Percentiles rank a stretch among this genome's conserved stretches.
Evolutionary conservation across 2,113 vertebrate genomes (phyloP).

Genomic region (Bufo bufo): DNA sequence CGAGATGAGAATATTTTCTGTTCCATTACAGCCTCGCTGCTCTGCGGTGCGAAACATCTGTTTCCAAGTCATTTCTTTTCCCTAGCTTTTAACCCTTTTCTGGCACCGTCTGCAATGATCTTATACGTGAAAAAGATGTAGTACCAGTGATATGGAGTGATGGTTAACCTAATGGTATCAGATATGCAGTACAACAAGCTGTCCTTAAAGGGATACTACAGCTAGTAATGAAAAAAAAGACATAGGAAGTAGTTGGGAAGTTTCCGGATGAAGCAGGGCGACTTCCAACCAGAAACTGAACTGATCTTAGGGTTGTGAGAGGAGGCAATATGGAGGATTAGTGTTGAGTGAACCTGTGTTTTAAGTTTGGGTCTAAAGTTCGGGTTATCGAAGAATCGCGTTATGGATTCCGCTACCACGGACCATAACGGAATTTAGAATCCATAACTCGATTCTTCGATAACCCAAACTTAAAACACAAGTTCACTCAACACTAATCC

Average conservation of each 20-base stretch:
- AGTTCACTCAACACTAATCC: too few relatives aligned
- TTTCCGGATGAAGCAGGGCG: background rate
- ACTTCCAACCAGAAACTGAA: background rate
- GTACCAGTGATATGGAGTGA: too few relatives aligned
- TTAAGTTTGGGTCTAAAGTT: too few relatives aligned
- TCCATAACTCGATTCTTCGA: too few relatives aligned
- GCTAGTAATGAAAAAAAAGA: background rate
- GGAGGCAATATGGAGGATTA: too few relatives aligned
- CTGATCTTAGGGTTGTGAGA: too few relatives aligned
- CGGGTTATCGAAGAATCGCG: too few relatives aligned
- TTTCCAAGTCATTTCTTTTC: slow-evolving; percentile 20
- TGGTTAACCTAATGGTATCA: background rate
- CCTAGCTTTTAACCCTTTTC: background rate
- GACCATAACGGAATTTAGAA: too few relatives aligned
- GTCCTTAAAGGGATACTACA: background rate
- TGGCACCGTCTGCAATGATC: background rate
- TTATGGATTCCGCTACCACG: too few relatives aligned
- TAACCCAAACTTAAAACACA: too few relatives aligned
- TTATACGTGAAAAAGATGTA: background rate
- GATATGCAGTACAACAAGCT: background rate
- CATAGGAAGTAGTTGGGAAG: background rate
- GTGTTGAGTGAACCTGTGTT: too few relatives aligned
- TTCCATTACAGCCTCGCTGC: slow-evolving; percentile 26
- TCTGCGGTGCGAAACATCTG: slow-evolving; percentile 33
- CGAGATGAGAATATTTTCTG: slow-evolving; percentile 20